phyloP scores from a whole-genome alignment of 2,113 vertebrate genomes.

The Chionomys nivalis region DNA sequence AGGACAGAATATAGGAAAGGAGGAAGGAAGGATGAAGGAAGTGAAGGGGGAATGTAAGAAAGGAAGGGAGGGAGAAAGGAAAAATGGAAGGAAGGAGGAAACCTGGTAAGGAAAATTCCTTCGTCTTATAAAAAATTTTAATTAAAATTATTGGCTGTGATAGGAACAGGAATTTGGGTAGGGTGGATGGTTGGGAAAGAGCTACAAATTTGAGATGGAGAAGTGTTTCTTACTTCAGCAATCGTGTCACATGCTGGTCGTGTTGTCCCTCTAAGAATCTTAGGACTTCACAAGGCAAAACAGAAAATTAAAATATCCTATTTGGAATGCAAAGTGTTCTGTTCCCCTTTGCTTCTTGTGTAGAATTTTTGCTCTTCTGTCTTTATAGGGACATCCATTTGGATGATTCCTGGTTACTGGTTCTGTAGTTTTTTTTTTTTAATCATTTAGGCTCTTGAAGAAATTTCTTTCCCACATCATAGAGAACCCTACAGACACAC shows the following conservation, averaged over 20 bases:
- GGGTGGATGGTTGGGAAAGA: not conserved
- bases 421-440: not conserved
- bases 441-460: not conserved
- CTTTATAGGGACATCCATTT: not conserved
- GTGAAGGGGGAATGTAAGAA: not conserved
- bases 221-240: conserved; percentile 32
- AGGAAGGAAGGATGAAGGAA: no score
- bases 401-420: not conserved
- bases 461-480: not conserved
- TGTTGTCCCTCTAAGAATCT: not conserved
- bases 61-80: not conserved
- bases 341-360: not conserved
- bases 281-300: conserved; percentile 8
- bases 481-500: not conserved
- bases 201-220: not conserved
- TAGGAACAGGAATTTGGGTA: not conserved
- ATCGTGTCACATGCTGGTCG: not conserved
- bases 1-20: not conserved
- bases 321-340: not conserved
- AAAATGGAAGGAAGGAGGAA: no score
- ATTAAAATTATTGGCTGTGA: not conserved
- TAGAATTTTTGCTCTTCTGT: not conserved
- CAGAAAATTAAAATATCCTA: conserved; percentile 36
- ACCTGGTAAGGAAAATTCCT: not conserved
- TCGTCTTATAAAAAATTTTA: not conserved